A percentile compares a stretch with the other conserved stretches of the same genome.
These are phyloP conservation scores for Desmodus rotundus DNA, from an alignment of 2,113 vertebrate genomes.

Conservation along the genomic window DNA sequence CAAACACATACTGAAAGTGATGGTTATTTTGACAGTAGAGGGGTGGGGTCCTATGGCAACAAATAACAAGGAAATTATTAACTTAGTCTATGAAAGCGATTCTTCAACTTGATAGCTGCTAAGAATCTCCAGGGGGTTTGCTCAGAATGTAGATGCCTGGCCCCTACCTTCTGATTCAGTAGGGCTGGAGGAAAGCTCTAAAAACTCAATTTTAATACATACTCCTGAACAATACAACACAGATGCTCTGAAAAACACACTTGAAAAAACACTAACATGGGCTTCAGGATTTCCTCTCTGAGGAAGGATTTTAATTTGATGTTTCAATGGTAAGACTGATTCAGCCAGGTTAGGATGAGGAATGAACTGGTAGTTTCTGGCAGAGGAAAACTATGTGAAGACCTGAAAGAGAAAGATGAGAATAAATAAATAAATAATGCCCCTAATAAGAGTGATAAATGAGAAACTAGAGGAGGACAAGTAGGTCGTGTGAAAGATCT, in stretches of 20 bases:
- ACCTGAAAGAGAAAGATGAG: not conserved
- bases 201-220: not conserved
- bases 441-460: not conserved
- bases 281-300: not conserved
- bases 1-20: not conserved
- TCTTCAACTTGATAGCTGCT: not conserved
- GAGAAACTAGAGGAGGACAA: not conserved
- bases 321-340: not conserved
- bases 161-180: not conserved
- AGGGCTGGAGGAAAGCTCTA: not conserved
- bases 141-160: not conserved
- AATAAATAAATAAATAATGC: not conserved
- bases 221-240: not conserved
- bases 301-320: constrained; percentile 1
- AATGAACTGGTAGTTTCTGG: not conserved
- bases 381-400: not conserved
- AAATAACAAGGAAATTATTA: not conserved
- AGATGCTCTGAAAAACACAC: not conserved
- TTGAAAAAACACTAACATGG: not conserved
- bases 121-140: not conserved
- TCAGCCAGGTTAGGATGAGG: not conserved
- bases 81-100: not conserved
- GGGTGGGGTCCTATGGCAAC: not conserved
- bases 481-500: not conserved
- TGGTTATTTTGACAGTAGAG: not conserved